These are phyloP conservation scores for Vicugna pacos DNA, from an alignment of 2,113 vertebrate genomes.

Conservation along the genomic window DNA sequence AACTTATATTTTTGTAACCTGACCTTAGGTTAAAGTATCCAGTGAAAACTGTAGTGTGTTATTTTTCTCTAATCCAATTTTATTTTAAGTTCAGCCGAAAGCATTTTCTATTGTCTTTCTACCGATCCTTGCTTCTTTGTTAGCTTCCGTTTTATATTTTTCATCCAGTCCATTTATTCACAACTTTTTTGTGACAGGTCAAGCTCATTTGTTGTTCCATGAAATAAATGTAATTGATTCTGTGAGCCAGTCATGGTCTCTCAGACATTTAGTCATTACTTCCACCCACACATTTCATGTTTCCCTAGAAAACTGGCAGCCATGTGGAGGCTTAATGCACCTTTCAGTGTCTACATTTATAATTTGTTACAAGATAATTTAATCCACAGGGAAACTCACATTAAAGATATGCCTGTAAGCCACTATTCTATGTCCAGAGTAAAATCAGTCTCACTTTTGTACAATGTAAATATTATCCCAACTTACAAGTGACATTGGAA, in stretches of 20 bases:
- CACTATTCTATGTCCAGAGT: neutral
- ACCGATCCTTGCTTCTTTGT: neutral
- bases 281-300: constrained; percentile 24
- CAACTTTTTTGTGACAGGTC: constrained; percentile 32
- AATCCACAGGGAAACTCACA: constrained; percentile 51
- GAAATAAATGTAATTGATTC: constrained; percentile 60
- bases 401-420: constrained; percentile 35
- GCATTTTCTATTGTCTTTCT: constrained; percentile 8
- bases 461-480: constrained; percentile 29
- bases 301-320: constrained; percentile 36
- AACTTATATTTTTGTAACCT: constrained; percentile 34
- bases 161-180: constrained; percentile 50
- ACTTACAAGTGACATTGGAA: constrained; percentile 52
- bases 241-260: constrained; percentile 16
- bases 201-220: constrained; percentile 54
- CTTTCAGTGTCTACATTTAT: constrained; percentile 18
- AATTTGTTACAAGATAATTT: constrained; percentile 58
- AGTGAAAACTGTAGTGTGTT: neutral
- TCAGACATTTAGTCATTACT: constrained; percentile 56
- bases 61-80: constrained; percentile 34
- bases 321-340: neutral
- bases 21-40: constrained; percentile 31
- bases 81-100: constrained; percentile 48
- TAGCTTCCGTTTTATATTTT: constrained; percentile 47
- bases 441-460: constrained; percentile 55